Evolutionary conservation across 1,140 invertebrate genomes (phyloP).

Genomic region (Drosophila subobscura): DNA sequence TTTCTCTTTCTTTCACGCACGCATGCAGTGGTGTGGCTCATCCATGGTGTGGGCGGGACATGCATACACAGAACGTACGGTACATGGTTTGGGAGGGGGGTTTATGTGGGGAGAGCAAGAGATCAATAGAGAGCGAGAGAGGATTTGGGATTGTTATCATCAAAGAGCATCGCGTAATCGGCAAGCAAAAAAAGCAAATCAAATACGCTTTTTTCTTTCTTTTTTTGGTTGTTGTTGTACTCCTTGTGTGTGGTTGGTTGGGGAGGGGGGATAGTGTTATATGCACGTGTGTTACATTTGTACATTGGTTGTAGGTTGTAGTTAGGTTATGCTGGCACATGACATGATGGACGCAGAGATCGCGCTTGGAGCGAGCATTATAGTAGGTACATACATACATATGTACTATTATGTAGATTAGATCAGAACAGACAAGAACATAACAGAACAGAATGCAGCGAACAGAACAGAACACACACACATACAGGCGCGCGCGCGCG

Average conservation of each 20-base stretch:
- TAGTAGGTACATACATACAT: constrained; percentile 25
- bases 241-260: too few species aligned
- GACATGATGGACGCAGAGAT: constrained; percentile 12
- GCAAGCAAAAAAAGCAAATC: constrained; percentile 39
- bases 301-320: constrained; percentile 19
- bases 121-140: not conserved
- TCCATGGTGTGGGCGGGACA: constrained; percentile 4
- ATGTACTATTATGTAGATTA: constrained; percentile 27
- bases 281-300: not conserved
- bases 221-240: not conserved
- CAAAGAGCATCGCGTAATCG: constrained; percentile 35
- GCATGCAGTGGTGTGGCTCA: constrained; percentile 15
- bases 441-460: constrained; percentile 49
- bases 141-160: constrained; percentile 28
- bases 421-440: constrained; percentile 33
- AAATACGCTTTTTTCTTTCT: not conserved
- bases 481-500: constrained; percentile 12
- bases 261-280: too few species aligned
- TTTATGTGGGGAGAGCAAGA: too few species aligned
- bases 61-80: constrained; percentile 34
- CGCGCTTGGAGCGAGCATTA: constrained; percentile 1
- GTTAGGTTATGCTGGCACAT: constrained; percentile 41
- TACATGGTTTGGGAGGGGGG: too few species aligned
- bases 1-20: constrained; percentile 22
- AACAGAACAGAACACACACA: constrained; percentile 27